These are phyloP conservation scores for Campoletis raptor DNA, from an alignment of 2,888 invertebrate genomes.

Conservation along the genomic window DNA sequence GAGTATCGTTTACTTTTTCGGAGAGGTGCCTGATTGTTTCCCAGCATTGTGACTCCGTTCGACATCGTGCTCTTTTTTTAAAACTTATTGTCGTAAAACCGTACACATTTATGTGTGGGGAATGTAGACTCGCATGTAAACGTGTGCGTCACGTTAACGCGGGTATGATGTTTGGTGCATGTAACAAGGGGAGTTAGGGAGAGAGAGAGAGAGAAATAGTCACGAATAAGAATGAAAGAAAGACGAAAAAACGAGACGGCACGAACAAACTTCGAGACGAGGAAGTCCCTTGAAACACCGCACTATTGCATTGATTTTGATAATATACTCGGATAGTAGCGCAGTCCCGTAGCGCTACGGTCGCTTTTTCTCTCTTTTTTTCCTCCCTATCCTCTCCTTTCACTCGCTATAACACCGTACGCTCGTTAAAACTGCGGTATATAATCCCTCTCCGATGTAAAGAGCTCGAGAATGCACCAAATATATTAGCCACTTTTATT, in stretches of 20 bases:
- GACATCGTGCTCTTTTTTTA: conserved; percentile 73
- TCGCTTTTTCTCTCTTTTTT: conserved; percentile 59
- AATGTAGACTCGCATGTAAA: background rate
- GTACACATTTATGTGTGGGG: conserved; percentile 6
- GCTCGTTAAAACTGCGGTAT: conserved; percentile 52
- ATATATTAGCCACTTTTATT: background rate
- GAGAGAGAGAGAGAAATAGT: background rate
- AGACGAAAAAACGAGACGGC: conserved; percentile 38
- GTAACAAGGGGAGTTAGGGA: background rate
- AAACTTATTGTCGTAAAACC: conserved; percentile 1
- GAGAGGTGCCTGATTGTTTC: conserved; percentile 73
- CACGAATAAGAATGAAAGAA: background rate
- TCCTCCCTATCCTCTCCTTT: conserved; percentile 28
- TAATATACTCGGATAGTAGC: conserved; percentile 69
- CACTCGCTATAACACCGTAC: background rate
- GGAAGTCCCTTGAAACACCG: conserved; percentile 67
- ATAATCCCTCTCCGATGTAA: conserved; percentile 52
- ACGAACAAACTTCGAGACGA: conserved; percentile 61
- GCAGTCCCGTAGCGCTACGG: conserved; percentile 76
- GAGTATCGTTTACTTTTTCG: conserved; percentile 74
- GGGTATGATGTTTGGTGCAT: background rate
- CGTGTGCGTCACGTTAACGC: conserved; percentile 1
- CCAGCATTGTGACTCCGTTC: conserved; percentile 77
- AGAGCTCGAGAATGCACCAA: conserved; percentile 2
- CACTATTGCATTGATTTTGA: conserved; percentile 81